These are phyloP conservation scores for Lochmaea crataegi DNA, from an alignment of 2,888 invertebrate species.

Conservation along the genomic window DNA sequence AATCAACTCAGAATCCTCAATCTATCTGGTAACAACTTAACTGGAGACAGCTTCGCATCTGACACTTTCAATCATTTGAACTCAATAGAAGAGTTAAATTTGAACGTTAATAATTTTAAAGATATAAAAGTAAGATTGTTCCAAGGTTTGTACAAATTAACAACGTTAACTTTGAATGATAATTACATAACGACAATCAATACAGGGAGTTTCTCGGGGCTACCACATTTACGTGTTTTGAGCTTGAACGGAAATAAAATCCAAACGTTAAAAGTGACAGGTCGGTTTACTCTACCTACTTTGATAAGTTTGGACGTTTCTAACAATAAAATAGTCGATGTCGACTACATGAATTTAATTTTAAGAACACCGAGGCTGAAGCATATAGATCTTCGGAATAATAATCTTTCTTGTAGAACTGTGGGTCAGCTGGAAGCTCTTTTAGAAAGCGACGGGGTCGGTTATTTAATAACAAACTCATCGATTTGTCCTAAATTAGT, in stretches of 20 bases:
- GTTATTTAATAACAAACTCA: slow-evolving; percentile 32
- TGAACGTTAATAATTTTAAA: slow-evolving; percentile 53
- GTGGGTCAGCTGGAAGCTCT: slow-evolving; percentile 54
- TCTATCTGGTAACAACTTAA: slow-evolving; percentile 55
- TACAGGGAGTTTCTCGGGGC: slow-evolving; percentile 55
- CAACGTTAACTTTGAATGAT: slow-evolving; percentile 55
- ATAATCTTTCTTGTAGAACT: slow-evolving; percentile 56
- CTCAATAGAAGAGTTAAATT: slow-evolving; percentile 55
- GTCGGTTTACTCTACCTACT: slow-evolving; percentile 54
- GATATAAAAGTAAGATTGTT: slow-evolving; percentile 55
- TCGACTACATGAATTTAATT: slow-evolving; percentile 57
- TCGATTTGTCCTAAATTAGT: slow-evolving; percentile 31
- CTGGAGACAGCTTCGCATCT: slow-evolving; percentile 47
- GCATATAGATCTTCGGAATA: slow-evolving; percentile 53
- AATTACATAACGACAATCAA: slow-evolving; percentile 57
- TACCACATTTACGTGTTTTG: slow-evolving; percentile 57
- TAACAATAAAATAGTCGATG: slow-evolving; percentile 54
- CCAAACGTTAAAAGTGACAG: slow-evolving; percentile 51
- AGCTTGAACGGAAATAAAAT: slow-evolving; percentile 58
- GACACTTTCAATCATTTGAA: slow-evolving; percentile 55
- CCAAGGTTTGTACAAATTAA: slow-evolving; percentile 53
- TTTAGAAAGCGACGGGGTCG: slow-evolving; percentile 53
- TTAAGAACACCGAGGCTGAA: slow-evolving; percentile 55
- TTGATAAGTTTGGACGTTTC: slow-evolving; percentile 58
- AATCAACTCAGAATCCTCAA: slow-evolving; percentile 54